These are phyloP conservation scores for Mormyrops boulengeri DNA, from an alignment of 2,797 vertebrate genomes.

Conservation along the genomic window DNA sequence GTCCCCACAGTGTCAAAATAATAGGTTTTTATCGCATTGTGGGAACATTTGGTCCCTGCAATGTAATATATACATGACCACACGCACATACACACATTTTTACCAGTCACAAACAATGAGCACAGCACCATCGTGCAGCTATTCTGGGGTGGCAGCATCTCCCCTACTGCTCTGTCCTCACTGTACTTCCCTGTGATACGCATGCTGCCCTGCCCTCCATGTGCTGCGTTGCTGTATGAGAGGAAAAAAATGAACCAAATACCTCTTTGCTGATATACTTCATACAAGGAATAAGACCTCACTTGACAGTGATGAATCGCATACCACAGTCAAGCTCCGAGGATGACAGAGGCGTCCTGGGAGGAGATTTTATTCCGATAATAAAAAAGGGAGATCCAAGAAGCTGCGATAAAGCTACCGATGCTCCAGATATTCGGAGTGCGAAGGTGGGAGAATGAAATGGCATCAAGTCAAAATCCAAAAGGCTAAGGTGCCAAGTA, in stretches of 20 bases:
- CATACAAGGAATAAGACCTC: neutral
- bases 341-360: conserved; percentile 24
- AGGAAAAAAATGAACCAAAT: neutral
- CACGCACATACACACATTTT: neutral
- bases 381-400: conserved; percentile 10
- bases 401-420: neutral
- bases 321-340: neutral
- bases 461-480: neutral
- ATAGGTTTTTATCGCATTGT: neutral
- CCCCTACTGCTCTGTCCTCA: neutral
- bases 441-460: conserved; percentile 3
- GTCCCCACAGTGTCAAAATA: neutral
- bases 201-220: neutral
- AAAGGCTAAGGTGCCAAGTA: neutral
- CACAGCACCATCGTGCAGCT: neutral
- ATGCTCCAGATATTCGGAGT: neutral
- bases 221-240: neutral
- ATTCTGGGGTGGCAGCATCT: neutral
- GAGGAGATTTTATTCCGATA: conserved; percentile 21
- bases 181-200: neutral
- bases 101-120: neutral
- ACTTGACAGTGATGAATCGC: conserved; percentile 22
- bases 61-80: neutral
- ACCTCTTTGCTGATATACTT: neutral
- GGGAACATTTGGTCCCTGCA: neutral